Percentiles rank a stretch among this genome's conserved stretches.
Conservation (phyloP, 2,797 vertebrate genomes). For the Scolopax bukidnonensis region DNA sequence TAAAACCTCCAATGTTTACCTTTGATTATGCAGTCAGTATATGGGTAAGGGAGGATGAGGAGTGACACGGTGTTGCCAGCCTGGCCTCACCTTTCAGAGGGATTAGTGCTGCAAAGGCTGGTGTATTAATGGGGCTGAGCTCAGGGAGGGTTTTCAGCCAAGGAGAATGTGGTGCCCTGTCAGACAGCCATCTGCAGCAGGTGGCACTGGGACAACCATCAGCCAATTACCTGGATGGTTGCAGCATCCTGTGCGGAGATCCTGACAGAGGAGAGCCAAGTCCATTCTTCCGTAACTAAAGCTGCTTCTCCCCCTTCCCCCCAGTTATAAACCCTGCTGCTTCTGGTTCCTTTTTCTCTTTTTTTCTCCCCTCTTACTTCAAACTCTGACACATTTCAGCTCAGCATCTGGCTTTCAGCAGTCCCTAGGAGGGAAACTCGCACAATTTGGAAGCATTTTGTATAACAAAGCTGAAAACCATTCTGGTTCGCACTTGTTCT, state of each 20-base stretch:
- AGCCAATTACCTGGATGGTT: not conserved
- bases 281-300: not conserved
- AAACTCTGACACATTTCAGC: constrained; percentile 28
- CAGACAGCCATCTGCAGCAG: not conserved
- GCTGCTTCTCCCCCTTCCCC: not conserved
- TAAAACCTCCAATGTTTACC: not conserved
- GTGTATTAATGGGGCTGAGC: not conserved
- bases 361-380: not conserved
- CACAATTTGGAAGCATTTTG: not conserved
- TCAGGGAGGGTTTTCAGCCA: not conserved
- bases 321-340: not conserved
- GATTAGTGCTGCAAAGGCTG: not conserved
- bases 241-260: not conserved
- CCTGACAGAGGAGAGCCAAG: not conserved
- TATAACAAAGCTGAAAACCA: not conserved
- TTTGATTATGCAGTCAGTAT: not conserved
- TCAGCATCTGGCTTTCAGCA: constrained; percentile 52
- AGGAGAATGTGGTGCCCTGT: not conserved
- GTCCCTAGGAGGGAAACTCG: constrained; percentile 35
- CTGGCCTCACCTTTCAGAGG: not conserved
- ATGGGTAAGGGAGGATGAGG: not conserved
- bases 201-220: not conserved
- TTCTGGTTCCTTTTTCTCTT: not conserved
- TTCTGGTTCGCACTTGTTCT: not conserved
- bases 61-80: fast-evolving